A percentile compares a stretch with the other conserved stretches of the same genome.
These are phyloP conservation scores for Polymixis lichenea DNA, from an alignment of 2,888 invertebrate genomes.

Conservation along the genomic window DNA sequence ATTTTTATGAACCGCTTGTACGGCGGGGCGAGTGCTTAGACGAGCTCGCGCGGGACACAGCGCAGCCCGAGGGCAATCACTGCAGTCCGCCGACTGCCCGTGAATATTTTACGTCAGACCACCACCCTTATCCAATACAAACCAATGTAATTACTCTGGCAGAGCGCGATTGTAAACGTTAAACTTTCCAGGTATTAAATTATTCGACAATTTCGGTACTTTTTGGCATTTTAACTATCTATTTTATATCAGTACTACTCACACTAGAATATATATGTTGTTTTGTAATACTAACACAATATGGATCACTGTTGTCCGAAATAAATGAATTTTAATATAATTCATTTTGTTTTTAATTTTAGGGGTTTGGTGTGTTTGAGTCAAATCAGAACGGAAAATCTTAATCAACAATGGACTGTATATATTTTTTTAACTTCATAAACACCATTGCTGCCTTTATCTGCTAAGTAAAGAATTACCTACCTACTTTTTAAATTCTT, in stretches of 20 bases:
- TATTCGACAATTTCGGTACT: background rate
- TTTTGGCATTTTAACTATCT: background rate
- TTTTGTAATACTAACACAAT: too few species aligned
- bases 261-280: too few species aligned
- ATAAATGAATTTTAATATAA: too few species aligned
- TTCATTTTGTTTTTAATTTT: too few species aligned
- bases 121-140: slow-evolving; percentile 52
- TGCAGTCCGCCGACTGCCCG: slow-evolving; percentile 48
- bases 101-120: slow-evolving; percentile 61
- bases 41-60: slow-evolving; percentile 44
- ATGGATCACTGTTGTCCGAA: too few species aligned
- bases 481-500: background rate
- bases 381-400: background rate
- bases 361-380: background rate
- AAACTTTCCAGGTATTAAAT: background rate
- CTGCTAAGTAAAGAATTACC: too few species aligned
- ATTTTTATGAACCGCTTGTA: slow-evolving; percentile 55
- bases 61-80: slow-evolving; percentile 56
- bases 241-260: too few species aligned
- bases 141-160: slow-evolving; percentile 49
- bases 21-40: slow-evolving; percentile 18
- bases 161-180: slow-evolving; percentile 37
- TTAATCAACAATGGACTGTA: too few species aligned
- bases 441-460: background rate
- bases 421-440: background rate